Conservation (phyloP, 1,140 invertebrate species). For the Atta texana region DNA sequence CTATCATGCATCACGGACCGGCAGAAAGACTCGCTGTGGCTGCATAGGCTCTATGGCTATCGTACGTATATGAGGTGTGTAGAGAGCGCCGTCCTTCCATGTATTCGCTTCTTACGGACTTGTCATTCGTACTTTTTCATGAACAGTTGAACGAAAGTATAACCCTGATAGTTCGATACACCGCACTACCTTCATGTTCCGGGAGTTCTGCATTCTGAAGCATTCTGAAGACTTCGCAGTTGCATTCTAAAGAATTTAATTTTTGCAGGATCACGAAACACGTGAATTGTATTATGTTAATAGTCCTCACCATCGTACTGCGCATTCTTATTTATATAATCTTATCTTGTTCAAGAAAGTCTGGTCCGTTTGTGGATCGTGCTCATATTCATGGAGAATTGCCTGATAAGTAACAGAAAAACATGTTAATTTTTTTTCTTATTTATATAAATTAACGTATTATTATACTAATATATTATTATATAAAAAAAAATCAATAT, state of each 20-base stretch:
- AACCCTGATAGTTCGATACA: slow-evolving; percentile 1
- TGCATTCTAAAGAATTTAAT: not conserved
- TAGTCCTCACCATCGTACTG: not conserved
- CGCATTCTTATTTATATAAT: slow-evolving; percentile 1
- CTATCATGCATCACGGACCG: slow-evolving; percentile 80
- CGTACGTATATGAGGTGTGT: slow-evolving; percentile 62
- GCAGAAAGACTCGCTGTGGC: slow-evolving; percentile 60
- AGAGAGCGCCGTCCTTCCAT: slow-evolving; percentile 46
- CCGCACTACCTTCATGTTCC: not conserved
- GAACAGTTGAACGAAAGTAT: slow-evolving; percentile 28
- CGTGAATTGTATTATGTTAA: not conserved
- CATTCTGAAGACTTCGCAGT: not conserved
- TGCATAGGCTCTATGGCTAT: slow-evolving; percentile 44
- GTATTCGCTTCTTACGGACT: slow-evolving; percentile 56
- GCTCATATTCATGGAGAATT: too few species aligned
- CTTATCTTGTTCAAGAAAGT: too few species aligned
- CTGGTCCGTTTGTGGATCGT: too few species aligned
- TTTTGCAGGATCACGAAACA: not conserved
- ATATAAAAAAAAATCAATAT: not conserved
- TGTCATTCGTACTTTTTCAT: slow-evolving; percentile 52
- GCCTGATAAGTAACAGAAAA: too few species aligned
- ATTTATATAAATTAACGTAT: too few species aligned
- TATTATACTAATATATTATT: too few species aligned
- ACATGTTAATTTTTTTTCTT: too few species aligned
- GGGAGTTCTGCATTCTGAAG: too few species aligned